These are phyloP conservation scores for Neomicropteryx cornuta DNA, from an alignment of 1,140 invertebrate species.

Conservation along the genomic window DNA sequence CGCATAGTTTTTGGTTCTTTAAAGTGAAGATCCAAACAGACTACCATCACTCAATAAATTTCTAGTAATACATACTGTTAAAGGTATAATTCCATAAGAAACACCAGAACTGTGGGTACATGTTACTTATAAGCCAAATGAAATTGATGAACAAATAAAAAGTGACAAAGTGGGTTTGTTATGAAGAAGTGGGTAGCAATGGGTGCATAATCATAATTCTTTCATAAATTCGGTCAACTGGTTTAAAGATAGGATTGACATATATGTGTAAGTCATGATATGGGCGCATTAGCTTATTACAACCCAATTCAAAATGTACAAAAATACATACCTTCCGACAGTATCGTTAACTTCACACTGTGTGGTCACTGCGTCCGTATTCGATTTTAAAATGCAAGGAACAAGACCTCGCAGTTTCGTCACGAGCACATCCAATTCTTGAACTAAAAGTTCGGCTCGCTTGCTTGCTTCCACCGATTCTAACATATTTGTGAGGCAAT, in stretches of 20 bases:
- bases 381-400: conserved; percentile 11
- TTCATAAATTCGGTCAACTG: neutral
- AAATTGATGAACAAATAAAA: neutral
- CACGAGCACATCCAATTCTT: conserved; percentile 10
- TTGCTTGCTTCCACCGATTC: conserved; percentile 9
- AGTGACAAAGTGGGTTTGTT: neutral
- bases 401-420: conserved; percentile 10
- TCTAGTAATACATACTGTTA: too few relatives aligned
- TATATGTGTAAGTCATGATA: neutral
- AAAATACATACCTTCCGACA: conserved; percentile 11
- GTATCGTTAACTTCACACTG: conserved; percentile 10
- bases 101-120: too few relatives aligned
- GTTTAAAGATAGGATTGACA: neutral
- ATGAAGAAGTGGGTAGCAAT: neutral
- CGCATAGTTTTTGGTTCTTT: too few relatives aligned
- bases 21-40: too few relatives aligned
- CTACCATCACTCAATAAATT: too few relatives aligned
- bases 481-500: conserved; percentile 9
- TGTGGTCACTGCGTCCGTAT: conserved; percentile 7
- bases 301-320: neutral
- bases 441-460: conserved; percentile 10
- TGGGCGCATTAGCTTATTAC: neutral
- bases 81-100: too few relatives aligned
- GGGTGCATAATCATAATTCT: neutral
- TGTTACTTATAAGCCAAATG: too few relatives aligned